phyloP scores from a whole-genome alignment of 2,888 invertebrate species.

The Hipparchia semele region DNA sequence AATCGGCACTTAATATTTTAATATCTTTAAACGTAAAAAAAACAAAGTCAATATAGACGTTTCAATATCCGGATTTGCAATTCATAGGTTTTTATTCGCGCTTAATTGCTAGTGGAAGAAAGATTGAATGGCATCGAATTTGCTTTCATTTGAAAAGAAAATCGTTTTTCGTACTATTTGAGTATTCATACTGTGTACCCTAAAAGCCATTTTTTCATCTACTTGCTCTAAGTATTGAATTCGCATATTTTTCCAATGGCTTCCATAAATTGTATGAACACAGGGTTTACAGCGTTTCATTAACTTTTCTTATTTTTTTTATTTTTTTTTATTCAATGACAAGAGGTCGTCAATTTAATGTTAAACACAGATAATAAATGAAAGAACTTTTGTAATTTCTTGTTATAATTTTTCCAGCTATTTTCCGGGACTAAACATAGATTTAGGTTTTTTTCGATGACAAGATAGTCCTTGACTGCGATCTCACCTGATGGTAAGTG shows the following conservation, averaged over 20 bases:
- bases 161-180: conserved; percentile 48
- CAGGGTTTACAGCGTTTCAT: conserved; percentile 7
- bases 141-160: conserved; percentile 56
- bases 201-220: conserved; percentile 42
- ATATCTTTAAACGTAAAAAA: too few species aligned
- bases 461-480: too few species aligned
- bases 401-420: neutral
- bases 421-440: too few species aligned
- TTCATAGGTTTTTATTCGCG: conserved; percentile 40
- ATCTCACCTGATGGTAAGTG: too few species aligned
- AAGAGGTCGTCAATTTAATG: neutral
- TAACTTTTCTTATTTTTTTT: neutral
- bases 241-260: conserved; percentile 10
- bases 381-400: neutral
- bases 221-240: conserved; percentile 42
- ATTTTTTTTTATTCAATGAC: too few species aligned
- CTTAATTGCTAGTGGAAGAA: conserved; percentile 67
- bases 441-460: too few species aligned
- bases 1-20: too few species aligned
- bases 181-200: conserved; percentile 41
- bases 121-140: conserved; percentile 56
- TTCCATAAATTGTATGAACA: conserved; percentile 13
- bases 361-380: conserved; percentile 4
- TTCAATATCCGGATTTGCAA: conserved; percentile 49
- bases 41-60: conserved; percentile 31